These are phyloP conservation scores for Phyllostomus hastatus DNA, from an alignment of 2,113 vertebrate species.

Conservation along the genomic window DNA sequence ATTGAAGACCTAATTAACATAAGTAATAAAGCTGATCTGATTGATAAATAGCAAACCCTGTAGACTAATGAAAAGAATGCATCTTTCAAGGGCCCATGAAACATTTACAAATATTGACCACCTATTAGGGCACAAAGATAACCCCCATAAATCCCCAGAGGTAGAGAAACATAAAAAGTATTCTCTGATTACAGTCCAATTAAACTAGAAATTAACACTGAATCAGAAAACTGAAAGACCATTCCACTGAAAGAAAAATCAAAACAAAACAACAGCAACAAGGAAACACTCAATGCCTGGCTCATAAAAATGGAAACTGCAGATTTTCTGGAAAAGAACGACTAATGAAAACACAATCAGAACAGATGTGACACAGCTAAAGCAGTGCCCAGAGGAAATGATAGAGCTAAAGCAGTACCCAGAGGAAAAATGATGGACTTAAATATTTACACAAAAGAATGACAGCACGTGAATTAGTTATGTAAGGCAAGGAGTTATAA, in stretches of 20 bases:
- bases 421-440: slow-evolving; percentile 18
- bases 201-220: slow-evolving; percentile 40
- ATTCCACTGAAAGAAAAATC: slow-evolving; percentile 13
- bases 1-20: slow-evolving; percentile 49
- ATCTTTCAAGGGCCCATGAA: slow-evolving; percentile 26
- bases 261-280: not conserved
- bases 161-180: not conserved
- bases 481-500: not conserved
- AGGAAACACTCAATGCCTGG: not conserved
- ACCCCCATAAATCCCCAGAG: not conserved
- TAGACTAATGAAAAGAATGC: slow-evolving; percentile 34
- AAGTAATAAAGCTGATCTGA: slow-evolving; percentile 53
- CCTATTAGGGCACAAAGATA: slow-evolving; percentile 48
- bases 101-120: slow-evolving; percentile 58
- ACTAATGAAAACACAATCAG: slow-evolving; percentile 10
- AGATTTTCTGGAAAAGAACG: slow-evolving; percentile 44
- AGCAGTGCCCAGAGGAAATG: not conserved
- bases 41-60: slow-evolving; percentile 46
- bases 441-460: slow-evolving; percentile 52
- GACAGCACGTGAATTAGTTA: slow-evolving; percentile 33
- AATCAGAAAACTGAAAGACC: slow-evolving; percentile 32
- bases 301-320: slow-evolving; percentile 32
- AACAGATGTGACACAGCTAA: not conserved
- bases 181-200: slow-evolving; percentile 27
- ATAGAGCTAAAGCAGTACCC: slow-evolving; percentile 25